phyloP scores from a whole-genome alignment of 2,888 invertebrate species.

The Tiliacea aurago region DNA sequence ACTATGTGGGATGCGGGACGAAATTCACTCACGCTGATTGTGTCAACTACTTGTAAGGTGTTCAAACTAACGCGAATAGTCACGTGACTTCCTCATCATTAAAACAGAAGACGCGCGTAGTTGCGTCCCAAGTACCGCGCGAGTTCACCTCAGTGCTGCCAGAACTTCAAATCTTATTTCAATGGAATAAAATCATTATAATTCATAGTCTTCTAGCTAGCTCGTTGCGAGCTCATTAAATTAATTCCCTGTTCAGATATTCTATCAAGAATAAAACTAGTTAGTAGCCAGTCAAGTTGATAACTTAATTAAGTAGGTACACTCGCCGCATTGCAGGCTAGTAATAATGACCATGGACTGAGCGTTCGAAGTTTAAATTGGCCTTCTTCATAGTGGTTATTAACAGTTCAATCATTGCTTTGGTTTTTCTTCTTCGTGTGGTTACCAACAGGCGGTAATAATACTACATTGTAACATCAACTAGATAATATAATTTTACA shows the following conservation, averaged over 20 bases:
- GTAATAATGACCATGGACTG: background rate
- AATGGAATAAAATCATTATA: background rate
- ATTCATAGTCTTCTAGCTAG: background rate
- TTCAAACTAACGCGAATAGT: background rate
- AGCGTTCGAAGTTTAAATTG: conserved; percentile 10
- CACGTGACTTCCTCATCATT: background rate
- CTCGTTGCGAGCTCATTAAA: background rate
- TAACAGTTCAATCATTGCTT: background rate
- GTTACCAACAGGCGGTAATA: background rate
- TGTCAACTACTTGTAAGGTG: background rate
- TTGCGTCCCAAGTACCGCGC: background rate
- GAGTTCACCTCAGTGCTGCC: background rate
- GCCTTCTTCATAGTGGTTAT: background rate
- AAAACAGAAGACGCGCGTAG: background rate
- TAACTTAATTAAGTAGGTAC: conserved; percentile 34
- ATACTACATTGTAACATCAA: background rate
- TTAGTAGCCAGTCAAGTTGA: conserved; percentile 4
- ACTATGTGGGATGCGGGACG: no score
- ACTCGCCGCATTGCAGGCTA: conserved; percentile 47
- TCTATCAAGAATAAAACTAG: background rate
- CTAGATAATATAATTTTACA: conserved; percentile 6
- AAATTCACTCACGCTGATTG: no score
- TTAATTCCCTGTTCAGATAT: conserved; percentile 3
- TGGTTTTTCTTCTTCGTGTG: no score
- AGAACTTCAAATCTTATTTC: background rate